Evolutionary conservation across 2,797 vertebrate species (phyloP).

Genomic region (Eospalax fontanierii): DNA sequence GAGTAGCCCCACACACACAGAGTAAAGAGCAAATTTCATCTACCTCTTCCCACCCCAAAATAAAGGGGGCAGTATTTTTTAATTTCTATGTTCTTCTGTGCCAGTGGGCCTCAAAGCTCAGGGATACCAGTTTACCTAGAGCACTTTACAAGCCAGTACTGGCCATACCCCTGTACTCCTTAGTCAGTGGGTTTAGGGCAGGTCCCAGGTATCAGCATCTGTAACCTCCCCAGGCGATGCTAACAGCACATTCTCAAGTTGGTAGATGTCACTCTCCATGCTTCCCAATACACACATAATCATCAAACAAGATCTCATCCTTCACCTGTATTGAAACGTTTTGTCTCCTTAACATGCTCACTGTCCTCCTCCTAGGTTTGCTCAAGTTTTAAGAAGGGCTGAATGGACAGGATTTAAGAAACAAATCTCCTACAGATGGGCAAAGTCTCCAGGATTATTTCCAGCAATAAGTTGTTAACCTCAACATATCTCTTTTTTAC

Average conservation of each 20-base stretch:
- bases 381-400: neutral
- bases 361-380: neutral
- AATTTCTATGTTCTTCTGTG: neutral
- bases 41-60: neutral
- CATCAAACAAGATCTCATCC: neutral
- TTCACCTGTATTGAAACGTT: neutral
- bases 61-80: neutral
- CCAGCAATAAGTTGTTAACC: neutral
- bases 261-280: neutral
- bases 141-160: too few relatives aligned
- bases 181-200: neutral
- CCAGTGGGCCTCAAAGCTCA: neutral
- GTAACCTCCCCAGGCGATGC: neutral
- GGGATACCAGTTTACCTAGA: neutral
- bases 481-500: neutral
- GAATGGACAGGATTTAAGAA: neutral
- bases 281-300: neutral
- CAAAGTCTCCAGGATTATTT: neutral
- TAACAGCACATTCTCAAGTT: neutral
- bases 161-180: neutral
- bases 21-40: neutral
- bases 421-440: neutral
- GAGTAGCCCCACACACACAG: too few relatives aligned
- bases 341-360: neutral
- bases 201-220: neutral